Evolutionary conservation across 1,140 invertebrate species (phyloP).

Genomic region (Penaeus indicus): DNA sequence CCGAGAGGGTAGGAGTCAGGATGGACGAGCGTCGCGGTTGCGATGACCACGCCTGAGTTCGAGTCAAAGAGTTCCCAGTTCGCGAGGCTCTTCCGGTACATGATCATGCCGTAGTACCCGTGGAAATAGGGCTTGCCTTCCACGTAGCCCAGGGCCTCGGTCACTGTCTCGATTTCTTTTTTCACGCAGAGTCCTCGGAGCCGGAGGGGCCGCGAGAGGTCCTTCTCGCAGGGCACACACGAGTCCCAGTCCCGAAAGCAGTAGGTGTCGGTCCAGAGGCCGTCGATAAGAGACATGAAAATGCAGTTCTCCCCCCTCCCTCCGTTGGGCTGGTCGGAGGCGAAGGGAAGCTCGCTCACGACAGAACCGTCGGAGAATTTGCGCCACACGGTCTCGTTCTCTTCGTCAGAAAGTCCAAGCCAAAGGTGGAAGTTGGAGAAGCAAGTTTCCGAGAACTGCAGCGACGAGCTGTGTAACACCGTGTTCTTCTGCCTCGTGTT

Average conservation of each 20-base stretch:
- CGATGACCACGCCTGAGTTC: constrained; percentile 27
- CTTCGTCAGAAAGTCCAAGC: constrained; percentile 32
- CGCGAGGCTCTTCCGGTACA: constrained; percentile 3
- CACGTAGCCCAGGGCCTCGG: constrained; percentile 52
- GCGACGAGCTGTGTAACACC: constrained; percentile 32
- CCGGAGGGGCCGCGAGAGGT: constrained; percentile 29
- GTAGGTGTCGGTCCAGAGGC: constrained; percentile 39
- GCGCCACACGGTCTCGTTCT: constrained; percentile 39
- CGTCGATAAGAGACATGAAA: constrained; percentile 39
- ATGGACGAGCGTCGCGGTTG: neutral
- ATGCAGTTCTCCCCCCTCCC: constrained; percentile 37
- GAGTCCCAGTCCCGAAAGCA: constrained; percentile 28
- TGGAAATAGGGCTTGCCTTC: constrained; percentile 51
- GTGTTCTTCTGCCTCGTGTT: neutral
- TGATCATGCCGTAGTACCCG: constrained; percentile 46
- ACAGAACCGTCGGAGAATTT: constrained; percentile 10
- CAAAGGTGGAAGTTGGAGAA: constrained; percentile 38
- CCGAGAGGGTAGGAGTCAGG: neutral
- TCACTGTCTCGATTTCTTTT: constrained; percentile 20
- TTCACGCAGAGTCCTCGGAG: constrained; percentile 57
- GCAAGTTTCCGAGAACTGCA: constrained; percentile 46
- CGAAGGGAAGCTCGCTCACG: neutral
- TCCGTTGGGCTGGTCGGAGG: constrained; percentile 37
- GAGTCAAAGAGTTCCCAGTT: constrained; percentile 37
- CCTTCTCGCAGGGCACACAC: constrained; percentile 19